phyloP scores from a whole-genome alignment of 1,140 invertebrate species.

The Drosophila parvula region DNA sequence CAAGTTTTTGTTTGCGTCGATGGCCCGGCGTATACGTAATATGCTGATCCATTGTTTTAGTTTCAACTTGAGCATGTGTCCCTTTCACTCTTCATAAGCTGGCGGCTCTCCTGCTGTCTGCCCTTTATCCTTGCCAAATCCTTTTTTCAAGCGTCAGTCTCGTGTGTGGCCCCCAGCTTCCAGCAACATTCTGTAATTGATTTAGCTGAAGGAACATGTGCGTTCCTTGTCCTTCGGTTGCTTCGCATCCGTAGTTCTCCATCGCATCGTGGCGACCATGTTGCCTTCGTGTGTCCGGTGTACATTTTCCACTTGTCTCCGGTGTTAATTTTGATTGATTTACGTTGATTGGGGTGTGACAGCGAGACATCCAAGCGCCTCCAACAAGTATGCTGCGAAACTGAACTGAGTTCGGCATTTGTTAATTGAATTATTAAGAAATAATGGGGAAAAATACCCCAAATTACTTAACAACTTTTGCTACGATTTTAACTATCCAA shows the following conservation, averaged over 20 bases:
- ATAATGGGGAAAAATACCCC: no score
- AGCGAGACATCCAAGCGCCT: not conserved
- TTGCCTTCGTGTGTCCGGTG: slow-evolving; percentile 1
- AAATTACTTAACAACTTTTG: not conserved
- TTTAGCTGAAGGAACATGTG: slow-evolving; percentile 12
- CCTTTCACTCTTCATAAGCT: not conserved
- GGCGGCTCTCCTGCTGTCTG: not conserved
- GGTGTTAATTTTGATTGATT: slow-evolving; percentile 23
- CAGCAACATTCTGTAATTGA: slow-evolving; percentile 16
- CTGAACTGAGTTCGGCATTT: not conserved
- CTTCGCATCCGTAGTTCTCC: not conserved
- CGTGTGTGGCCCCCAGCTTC: slow-evolving; percentile 5
- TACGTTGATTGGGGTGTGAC: slow-evolving; percentile 20
- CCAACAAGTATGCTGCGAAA: not conserved
- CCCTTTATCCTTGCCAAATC: slow-evolving; percentile 10
- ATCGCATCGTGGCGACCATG: not conserved
- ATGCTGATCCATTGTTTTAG: slow-evolving; percentile 14
- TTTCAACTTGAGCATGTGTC: slow-evolving; percentile 6
- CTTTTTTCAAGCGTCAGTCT: slow-evolving; percentile 15
- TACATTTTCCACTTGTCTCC: slow-evolving; percentile 22
- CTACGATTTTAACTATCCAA: not conserved
- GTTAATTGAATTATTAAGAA: not conserved
- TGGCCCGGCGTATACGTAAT: slow-evolving; percentile 6
- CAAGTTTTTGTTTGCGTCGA: slow-evolving; percentile 6
- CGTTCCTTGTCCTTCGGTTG: slow-evolving; percentile 6